phyloP scores from a whole-genome alignment of 2,888 invertebrate species.

The Lingula anatina region DNA sequence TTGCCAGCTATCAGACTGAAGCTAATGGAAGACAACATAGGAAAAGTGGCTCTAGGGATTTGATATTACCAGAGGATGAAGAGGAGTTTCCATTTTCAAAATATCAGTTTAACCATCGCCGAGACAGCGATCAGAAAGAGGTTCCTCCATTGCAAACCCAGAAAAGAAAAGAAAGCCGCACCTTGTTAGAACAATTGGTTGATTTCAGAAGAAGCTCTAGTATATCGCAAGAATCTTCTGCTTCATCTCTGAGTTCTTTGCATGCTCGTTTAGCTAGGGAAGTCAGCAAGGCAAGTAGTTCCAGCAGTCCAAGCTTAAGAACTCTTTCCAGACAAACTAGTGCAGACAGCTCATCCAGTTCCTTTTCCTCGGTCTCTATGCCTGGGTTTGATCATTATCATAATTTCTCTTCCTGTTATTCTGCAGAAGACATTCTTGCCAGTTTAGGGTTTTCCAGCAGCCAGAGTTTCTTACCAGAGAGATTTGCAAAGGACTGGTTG shows the following conservation, averaged over 20 bases:
- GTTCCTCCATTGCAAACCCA: no score
- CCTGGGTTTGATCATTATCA: background rate
- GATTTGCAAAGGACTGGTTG: conserved; percentile 39
- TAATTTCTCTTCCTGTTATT: no score
- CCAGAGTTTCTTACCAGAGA: conserved; percentile 34
- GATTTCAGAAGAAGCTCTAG: no score
- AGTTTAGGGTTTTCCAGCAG: conserved; percentile 32
- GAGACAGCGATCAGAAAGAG: no score
- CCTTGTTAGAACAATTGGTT: no score
- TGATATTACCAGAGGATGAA: conserved; percentile 31
- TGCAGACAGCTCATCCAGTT: conserved; percentile 4
- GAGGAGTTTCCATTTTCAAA: conserved; percentile 27
- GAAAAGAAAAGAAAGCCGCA: no score
- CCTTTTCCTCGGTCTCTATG: conserved; percentile 2
- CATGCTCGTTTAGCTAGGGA: no score
- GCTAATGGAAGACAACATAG: background rate
- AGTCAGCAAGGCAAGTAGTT: no score
- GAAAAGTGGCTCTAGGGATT: conserved; percentile 12
- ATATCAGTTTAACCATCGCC: conserved; percentile 24
- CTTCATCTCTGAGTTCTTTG: no score
- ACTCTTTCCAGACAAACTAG: background rate
- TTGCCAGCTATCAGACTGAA: no score
- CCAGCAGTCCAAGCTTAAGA: no score
- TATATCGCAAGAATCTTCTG: no score
- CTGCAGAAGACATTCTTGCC: conserved; percentile 28